Conservation (phyloP, 2,797 vertebrate species). For the Dipus sagitta region DNA sequence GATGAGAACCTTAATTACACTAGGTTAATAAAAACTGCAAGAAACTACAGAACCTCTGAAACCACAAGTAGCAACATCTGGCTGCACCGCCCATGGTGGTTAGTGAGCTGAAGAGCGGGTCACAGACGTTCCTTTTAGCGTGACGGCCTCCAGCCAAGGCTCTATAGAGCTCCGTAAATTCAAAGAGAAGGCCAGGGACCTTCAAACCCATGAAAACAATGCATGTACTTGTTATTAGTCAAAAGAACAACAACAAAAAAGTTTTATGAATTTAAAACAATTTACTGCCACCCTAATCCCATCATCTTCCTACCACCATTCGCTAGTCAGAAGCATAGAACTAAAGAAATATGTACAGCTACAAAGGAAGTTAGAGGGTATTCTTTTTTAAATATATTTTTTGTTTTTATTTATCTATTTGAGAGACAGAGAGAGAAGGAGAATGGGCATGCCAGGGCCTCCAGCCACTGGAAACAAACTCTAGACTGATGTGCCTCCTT, state of each 20-base stretch:
- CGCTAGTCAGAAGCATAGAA: background rate
- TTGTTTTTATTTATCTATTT: too few relatives aligned
- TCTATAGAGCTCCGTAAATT: background rate
- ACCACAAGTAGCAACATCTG: slow-evolving; percentile 74
- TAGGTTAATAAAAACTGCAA: slow-evolving; percentile 78
- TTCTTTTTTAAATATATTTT: background rate
- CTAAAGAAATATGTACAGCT: background rate
- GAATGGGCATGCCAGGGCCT: too few relatives aligned
- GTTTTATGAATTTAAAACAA: slow-evolving; percentile 23
- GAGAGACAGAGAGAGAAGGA: too few relatives aligned
- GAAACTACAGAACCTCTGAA: slow-evolving; percentile 66
- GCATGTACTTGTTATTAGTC: background rate
- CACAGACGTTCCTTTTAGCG: background rate
- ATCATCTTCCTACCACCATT: background rate
- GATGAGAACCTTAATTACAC: slow-evolving; percentile 74
- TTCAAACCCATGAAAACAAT: background rate
- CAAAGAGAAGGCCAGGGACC: background rate
- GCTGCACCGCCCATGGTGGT: slow-evolving; percentile 29
- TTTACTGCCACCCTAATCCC: background rate
- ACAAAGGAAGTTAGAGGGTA: background rate
- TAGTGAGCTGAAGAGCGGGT: slow-evolving; percentile 59
- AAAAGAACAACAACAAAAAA: background rate
- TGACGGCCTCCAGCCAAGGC: background rate
- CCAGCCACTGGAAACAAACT: too few relatives aligned
- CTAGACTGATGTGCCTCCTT: too few relatives aligned